These are phyloP conservation scores for Smutsia gigantea DNA, from an alignment of 2,797 vertebrate genomes.

Conservation along the genomic window DNA sequence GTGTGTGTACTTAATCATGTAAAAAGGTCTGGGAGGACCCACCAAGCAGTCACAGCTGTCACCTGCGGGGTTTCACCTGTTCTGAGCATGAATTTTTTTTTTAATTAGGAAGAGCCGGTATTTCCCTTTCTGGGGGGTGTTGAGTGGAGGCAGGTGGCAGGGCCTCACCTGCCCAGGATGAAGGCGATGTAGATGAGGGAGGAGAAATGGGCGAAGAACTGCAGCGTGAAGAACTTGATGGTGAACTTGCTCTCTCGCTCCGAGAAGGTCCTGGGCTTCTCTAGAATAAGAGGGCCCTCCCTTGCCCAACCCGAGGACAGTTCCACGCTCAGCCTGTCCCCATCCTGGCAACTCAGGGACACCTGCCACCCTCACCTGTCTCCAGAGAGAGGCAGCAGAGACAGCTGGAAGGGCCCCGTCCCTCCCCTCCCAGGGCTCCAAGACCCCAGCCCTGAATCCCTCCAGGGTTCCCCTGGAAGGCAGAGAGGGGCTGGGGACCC, in stretches of 20 bases:
- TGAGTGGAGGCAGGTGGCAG: neutral
- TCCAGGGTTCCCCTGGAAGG: neutral
- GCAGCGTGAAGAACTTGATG: conserved; percentile 95
- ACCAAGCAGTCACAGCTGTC: fast-evolving
- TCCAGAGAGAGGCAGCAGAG: neutral
- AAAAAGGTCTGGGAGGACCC: neutral
- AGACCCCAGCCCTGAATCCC: neutral
- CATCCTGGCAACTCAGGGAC: neutral
- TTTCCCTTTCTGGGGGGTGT: neutral
- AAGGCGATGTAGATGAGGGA: conserved; percentile 96
- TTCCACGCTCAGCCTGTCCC: neutral
- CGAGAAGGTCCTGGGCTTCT: conserved; percentile 91
- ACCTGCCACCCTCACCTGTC: neutral
- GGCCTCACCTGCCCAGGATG: conserved; percentile 94
- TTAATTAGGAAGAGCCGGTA: neutral
- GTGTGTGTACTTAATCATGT: fast-evolving
- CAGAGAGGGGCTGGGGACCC: neutral
- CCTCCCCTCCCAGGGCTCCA: neutral
- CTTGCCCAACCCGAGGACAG: neutral
- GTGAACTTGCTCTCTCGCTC: conserved; percentile 94
- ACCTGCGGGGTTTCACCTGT: neutral
- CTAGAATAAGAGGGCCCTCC: conserved; percentile 80
- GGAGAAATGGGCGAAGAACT: conserved; percentile 97
- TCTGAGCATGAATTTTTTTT: neutral
- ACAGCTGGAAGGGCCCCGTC: no score